Conservation (phyloP, 1,140 invertebrate species). For the Capitella teleta region DNA sequence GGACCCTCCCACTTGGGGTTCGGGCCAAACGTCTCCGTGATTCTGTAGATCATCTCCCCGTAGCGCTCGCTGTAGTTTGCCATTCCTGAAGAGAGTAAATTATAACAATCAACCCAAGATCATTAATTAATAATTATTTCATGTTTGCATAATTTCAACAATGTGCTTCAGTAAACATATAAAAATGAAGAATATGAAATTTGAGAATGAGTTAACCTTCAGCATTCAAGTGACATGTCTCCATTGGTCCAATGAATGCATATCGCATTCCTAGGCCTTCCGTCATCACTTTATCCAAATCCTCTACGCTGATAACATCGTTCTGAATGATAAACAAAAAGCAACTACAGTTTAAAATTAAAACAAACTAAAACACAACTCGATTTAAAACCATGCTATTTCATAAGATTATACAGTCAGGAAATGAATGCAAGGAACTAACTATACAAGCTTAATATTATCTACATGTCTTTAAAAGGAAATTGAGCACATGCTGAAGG, state of each 20-base stretch:
- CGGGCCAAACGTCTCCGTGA: constrained; percentile 63
- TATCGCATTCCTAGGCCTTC: constrained; percentile 90
- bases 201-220: constrained; percentile 52
- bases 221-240: constrained; percentile 89
- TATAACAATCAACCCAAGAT: background rate
- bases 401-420: no score
- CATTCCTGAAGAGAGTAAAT: constrained; percentile 46
- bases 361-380: no score
- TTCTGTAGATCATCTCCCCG: constrained; percentile 61
- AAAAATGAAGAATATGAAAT: constrained; percentile 2
- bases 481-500: no score
- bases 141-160: background rate
- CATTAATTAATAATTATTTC: background rate
- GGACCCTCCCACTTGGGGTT: constrained; percentile 45
- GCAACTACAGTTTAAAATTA: no score
- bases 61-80: constrained; percentile 63
- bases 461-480: no score
- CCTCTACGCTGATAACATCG: constrained; percentile 69
- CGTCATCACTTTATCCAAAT: constrained; percentile 85
- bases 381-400: no score
- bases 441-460: no score
- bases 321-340: constrained; percentile 16
- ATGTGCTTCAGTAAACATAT: background rate
- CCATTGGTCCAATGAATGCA: constrained; percentile 84
- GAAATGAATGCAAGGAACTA: no score